Evolutionary conservation across 1,140 invertebrate genomes (phyloP), one percentile per base, ranked within the genome.

Genomic region (Ooceraea biroi): DNA sequence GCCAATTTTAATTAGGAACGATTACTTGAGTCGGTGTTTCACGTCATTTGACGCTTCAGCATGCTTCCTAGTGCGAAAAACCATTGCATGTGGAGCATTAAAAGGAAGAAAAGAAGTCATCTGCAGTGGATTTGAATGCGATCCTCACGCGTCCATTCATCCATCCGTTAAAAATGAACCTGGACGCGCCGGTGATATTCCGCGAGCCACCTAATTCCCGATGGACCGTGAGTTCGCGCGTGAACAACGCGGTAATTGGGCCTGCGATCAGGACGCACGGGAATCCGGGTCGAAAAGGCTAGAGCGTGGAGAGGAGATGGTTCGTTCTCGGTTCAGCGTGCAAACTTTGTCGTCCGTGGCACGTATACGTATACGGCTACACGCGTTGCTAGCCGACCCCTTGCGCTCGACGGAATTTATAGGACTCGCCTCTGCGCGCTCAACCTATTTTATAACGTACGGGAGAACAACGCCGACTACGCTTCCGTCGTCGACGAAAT

Each of bases 321-420:
- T 57, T 44, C 65, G n/a, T n/a, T n/a, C n/a, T n/a, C n/a, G n/a
- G n/a, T n/a, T 60, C 55, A 46, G 58, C 36, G 48, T 17, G 69
- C 65, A 84, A 89, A 89, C 78, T 89, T 89, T 82, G 84, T 55
- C 86, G 68, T 69, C 68, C 86, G 78, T 76, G 78, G 58, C 65
- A 44, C 55, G 50, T 83, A 88, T 83, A 69, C 69, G n/a, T n/a
- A n/a, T n/a, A 80, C 12, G 12, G 25, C 22, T 68, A 44, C 22
- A 57, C 76, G 58, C n/a, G n/a, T 68, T 76, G 68, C 66, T 73
- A 65, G 36, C 57, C 84, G 71, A 82, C 69, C 60, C 72, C 44
- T 46, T 55, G 50, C 73, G 84, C 58, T 83, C 77, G 57, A 83
- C 73, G 88, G 87, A 88, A 89, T 89, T 89, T 88, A 74, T 86